phyloP scores from a whole-genome alignment of 1,140 invertebrate genomes.

The Anoplolepis gracilipes region DNA sequence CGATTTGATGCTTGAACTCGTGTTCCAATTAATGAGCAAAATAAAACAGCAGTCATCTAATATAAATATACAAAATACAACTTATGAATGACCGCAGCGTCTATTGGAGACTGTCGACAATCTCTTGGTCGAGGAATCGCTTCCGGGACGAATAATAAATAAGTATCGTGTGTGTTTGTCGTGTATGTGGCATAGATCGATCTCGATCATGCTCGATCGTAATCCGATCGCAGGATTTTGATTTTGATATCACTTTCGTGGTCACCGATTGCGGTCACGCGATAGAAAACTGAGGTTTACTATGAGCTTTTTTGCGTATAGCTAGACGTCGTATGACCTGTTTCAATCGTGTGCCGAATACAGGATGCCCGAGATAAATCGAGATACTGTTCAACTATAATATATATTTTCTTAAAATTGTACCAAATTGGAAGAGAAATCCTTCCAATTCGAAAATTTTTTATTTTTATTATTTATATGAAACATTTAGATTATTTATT shows the following conservation, averaged over 20 bases:
- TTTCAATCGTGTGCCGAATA: not conserved
- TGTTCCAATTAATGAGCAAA: too few species aligned
- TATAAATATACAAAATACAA: conserved; percentile 4
- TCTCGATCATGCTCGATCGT: conserved; percentile 65
- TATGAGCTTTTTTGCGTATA: conserved; percentile 45
- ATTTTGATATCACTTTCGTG: conserved; percentile 78
- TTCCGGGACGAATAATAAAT: conserved; percentile 29
- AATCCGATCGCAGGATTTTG: conserved; percentile 75
- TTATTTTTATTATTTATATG: not conserved
- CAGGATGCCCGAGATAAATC: conserved; percentile 1
- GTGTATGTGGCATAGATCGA: not conserved
- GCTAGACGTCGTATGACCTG: conserved; percentile 10
- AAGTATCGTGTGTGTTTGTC: not conserved
- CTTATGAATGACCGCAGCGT: not conserved
- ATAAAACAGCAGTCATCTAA: not conserved
- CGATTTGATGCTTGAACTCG: not conserved
- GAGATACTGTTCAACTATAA: not conserved
- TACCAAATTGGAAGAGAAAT: too few species aligned
- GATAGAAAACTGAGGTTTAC: conserved; percentile 82
- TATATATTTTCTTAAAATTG: not conserved
- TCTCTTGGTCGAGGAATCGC: not conserved
- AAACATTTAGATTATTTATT: conserved; percentile 2
- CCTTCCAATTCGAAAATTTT: too few species aligned
- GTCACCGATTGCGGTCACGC: conserved; percentile 77
- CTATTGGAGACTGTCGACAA: not conserved